Evolutionary conservation across 2,113 vertebrate species (phyloP), one percentile per base, ranked within the genome.

Genomic region (Mohoua ochrocephala): DNA sequence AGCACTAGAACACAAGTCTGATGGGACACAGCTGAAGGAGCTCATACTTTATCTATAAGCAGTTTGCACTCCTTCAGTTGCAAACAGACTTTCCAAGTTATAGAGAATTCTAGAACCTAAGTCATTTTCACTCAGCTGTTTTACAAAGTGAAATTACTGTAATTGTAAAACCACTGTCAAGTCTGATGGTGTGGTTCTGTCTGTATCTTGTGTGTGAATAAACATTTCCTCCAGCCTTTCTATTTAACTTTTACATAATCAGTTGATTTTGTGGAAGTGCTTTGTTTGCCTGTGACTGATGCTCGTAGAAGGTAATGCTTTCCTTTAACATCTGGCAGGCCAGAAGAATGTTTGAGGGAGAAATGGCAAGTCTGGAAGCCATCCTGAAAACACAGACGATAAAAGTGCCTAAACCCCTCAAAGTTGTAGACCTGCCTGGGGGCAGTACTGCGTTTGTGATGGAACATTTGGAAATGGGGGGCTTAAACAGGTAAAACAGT

Each of bases 341-440:
- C 45, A 98, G 97, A 94, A 97, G 95, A 89, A 99, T 99, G 99
- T 99, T 99, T 97, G 98, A 99, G 93, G 99, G 99, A 19, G 99
- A 99, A 97, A 98, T 98, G 98, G 99, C 98, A 42, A 99, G 99
- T 94, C 91, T 99, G 95, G 97, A 98, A 49, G 98, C 99, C 64
- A 98, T 99, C 91, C 82, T 98, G 73, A 96, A 98, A 82, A 99
- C 99, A 0, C 92, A 96, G 83, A 99, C 98, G 0, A 93, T 99
- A 54, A 98, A 95, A 94, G 99, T 98, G 20, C 99, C 99, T 47
- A 98, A 97, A 78, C 99, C 99, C 63, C 84, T 99, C 30, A 99
- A 99, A 96, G 97, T 99, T 49, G 91, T 99, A 5, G 98, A 99
- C 5, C 90, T 98, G n/a, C 97, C 99, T 7, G 97, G 85, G 6